A percentile compares a stretch with the other conserved stretches of the same genome.
Evolutionary conservation across 1,140 invertebrate species (phyloP).

Genomic region (Venturia canescens): DNA sequence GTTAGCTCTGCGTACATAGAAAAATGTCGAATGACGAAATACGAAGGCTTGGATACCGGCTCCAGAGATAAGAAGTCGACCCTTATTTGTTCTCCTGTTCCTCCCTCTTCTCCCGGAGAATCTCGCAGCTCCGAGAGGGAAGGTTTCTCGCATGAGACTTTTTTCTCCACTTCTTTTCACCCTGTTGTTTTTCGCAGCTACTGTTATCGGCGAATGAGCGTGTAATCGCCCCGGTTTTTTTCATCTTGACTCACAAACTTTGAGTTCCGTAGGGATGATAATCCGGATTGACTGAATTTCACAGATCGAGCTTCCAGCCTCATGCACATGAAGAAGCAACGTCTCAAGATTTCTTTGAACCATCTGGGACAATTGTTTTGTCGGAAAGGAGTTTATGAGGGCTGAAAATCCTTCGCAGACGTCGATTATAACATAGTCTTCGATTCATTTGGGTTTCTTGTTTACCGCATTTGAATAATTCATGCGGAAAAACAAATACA

Average conservation of each 20-base stretch:
- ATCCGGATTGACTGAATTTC: neutral
- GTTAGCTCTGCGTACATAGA: neutral
- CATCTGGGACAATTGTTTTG: no score
- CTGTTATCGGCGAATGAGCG: no score
- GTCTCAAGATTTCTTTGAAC: no score
- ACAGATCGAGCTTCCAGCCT: no score
- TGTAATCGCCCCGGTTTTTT: neutral
- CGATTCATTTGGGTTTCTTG: no score
- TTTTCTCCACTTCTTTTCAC: neutral
- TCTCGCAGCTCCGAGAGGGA: no score
- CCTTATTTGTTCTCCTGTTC: conserved; percentile 32
- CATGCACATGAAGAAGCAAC: no score
- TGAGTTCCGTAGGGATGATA: neutral
- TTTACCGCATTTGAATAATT: no score
- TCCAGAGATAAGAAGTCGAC: conserved; percentile 31
- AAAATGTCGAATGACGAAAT: neutral
- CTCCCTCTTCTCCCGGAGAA: neutral
- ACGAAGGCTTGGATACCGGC: neutral
- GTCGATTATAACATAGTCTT: no score
- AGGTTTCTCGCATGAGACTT: neutral
- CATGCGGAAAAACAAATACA: no score
- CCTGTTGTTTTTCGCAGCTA: neutral
- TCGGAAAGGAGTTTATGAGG: no score
- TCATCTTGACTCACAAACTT: neutral
- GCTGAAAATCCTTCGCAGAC: no score